Percentiles rank a stretch among this genome's conserved stretches.
Conservation (phyloP, 2,888 invertebrate species). For the Pristionchus japonicus region DNA sequence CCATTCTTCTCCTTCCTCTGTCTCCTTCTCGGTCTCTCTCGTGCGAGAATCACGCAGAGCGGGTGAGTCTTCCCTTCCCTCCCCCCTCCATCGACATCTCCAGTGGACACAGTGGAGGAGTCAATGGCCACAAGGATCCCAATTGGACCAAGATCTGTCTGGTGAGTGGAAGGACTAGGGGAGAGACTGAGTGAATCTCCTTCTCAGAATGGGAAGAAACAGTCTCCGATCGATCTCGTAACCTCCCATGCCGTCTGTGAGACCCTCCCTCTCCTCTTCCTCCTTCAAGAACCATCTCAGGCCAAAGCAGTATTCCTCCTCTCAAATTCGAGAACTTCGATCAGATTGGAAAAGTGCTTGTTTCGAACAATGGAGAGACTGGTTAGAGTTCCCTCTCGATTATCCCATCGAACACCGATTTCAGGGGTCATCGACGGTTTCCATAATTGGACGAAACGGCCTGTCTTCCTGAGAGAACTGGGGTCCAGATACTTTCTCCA, state of each 20-base stretch:
- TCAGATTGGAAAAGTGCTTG: neutral
- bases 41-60: neutral
- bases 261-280: neutral
- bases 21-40: constrained; percentile 1
- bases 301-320: neutral
- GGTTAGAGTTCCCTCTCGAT: neutral
- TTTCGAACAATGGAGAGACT: constrained; percentile 1
- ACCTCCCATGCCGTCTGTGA: neutral
- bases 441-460: neutral
- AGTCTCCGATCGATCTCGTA: neutral
- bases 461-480: neutral
- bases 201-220: neutral
- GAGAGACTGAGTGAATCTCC: neutral
- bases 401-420: neutral
- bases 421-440: neutral
- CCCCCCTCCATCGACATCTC: neutral
- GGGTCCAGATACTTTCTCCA: neutral
- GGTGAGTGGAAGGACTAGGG: neutral
- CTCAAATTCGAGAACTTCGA: neutral
- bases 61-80: neutral
- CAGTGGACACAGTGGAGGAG: neutral
- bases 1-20: neutral
- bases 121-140: neutral
- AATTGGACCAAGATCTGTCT: neutral
- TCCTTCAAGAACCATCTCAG: neutral